Base-by-base conservation (phyloP, 2,888 invertebrate genomes). In the Eristalinus aeneus region DNA sequence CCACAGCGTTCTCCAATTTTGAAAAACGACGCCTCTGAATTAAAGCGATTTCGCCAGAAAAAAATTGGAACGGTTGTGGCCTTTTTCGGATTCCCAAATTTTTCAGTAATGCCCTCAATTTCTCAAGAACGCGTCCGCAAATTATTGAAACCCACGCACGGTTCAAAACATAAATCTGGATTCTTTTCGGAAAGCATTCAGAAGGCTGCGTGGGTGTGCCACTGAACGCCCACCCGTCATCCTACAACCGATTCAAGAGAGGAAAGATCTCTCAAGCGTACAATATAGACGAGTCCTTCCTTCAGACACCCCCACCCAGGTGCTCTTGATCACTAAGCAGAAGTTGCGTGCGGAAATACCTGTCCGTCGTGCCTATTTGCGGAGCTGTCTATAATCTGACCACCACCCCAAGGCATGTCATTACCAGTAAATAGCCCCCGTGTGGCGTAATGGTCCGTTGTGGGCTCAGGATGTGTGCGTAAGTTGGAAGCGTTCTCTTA, bases 351-450 rank as follows among this genome's bases (percentile, higher is more conserved):
- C 31, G 53, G 53, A 34, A 67, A 60, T 67, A 32, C 16, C 58
- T 67, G 65, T 46, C 46, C 39, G 58, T n/a, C 23, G 39, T 31
- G 27, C 39, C 46, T 65, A 46, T 20, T 46, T 46, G 31, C 12
- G 32, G 60, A 67, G 67, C 60, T 67, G 32, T 46, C 60, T 32
- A 60, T 11, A 58, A 46, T 32, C 11, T 16, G 10, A 36, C 23
- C 61, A 64, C 20, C 64, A 8, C 73, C 65, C 31, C 10, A 20
- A 11, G 34, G 8, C 34, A 53, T 68, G 67, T 68, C 75, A 75
- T 75, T 75, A 75, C 67, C 67, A 67, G 34, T 53, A 75, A 46
- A 23, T 60, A 39, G 46, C 46, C 46, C 16, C 16, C 46, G 46
- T 74, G 56, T 3, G 23, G 20, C 36, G 1, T 64, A 56, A 64